phyloP scores from a whole-genome alignment of 2,113 vertebrate species.

The Phrynosoma blainvillii region DNA sequence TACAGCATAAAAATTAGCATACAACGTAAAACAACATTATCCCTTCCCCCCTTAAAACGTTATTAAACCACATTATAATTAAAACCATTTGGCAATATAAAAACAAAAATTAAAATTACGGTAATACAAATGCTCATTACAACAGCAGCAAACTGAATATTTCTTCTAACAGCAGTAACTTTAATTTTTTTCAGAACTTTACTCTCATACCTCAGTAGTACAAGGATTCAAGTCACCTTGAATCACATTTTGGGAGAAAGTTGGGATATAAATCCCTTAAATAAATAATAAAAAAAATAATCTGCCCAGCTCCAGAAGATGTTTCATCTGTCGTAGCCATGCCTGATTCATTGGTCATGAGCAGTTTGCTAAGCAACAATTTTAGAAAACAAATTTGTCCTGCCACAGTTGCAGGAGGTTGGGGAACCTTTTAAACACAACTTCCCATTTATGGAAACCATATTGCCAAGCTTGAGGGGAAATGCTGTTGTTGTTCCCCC shows the following conservation, averaged over 20 bases:
- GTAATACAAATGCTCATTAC: no score
- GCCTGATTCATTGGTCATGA: slow-evolving; percentile 20
- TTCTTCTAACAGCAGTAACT: neutral
- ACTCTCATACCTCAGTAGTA: no score
- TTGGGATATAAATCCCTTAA: no score
- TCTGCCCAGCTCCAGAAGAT: neutral
- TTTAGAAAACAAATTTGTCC: slow-evolving; percentile 19
- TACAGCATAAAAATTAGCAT: no score
- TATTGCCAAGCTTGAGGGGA: neutral
- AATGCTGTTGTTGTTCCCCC: neutral
- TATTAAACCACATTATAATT: no score
- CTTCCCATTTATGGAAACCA: slow-evolving; percentile 18
- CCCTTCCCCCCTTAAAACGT: no score
- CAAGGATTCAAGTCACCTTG: neutral
- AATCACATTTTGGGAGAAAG: no score
- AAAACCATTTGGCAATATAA: no score
- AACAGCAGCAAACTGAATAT: neutral
- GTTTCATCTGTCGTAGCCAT: neutral
- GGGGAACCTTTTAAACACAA: slow-evolving; percentile 22
- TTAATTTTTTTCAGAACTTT: neutral
- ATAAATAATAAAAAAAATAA: neutral
- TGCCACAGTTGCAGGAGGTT: neutral
- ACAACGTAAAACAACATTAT: no score
- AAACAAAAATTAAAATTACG: no score
- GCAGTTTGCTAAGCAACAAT: slow-evolving; percentile 16